Evolutionary conservation across 2,888 invertebrate genomes (phyloP), one percentile per base, ranked within the genome.

Genomic region (Cephus spinipes): DNA sequence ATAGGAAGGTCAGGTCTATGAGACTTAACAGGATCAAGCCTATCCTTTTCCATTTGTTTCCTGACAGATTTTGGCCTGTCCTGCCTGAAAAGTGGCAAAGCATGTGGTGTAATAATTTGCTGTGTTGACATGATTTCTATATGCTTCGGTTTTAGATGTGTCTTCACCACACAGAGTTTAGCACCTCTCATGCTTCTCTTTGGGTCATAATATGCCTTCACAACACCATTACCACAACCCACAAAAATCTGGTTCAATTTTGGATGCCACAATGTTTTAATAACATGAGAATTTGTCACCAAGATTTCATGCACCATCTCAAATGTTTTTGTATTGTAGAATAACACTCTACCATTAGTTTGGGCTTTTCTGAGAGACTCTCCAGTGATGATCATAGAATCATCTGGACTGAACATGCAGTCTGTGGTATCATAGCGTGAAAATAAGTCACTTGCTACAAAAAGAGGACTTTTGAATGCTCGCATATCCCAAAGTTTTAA

Each of bases 171-270:
- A 15, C 55, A 55, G 55, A 98, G 91, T 87, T 97, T 97, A 0
- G 98, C 98, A 0, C 99, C 99, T 6, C 98, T 93, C 79, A 97
- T 93, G 88, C 98, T 98, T 73, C 95, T 94, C 79, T 95, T 95
- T 1, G 96, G 95, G 89, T 99, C 98, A 86, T 98, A 99, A 89
- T 96, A 98, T 77, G 98, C 96, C 87, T 97, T 97, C 0, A 98
- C 95, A 0, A 94, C 93, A 0, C 99, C 99, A 89, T 98, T 97
- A 0, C 98, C 98, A 84, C 97, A 97, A 0, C 98, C 97, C 0
- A 97, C 95, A 82, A 99, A 97, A 71, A 99, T 95, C 90, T 99
- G 99, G 90, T 99, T 99, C n/a, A 99, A 92, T 90, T 98, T 97
- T 0, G 99, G 97, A 92, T 99, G 99, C 99, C 99, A 99, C 23